Percentiles rank a stretch among this genome's conserved stretches.
Evolutionary conservation across 1,140 invertebrate species (phyloP).

Genomic region (Mycetomoellerius zeteki): DNA sequence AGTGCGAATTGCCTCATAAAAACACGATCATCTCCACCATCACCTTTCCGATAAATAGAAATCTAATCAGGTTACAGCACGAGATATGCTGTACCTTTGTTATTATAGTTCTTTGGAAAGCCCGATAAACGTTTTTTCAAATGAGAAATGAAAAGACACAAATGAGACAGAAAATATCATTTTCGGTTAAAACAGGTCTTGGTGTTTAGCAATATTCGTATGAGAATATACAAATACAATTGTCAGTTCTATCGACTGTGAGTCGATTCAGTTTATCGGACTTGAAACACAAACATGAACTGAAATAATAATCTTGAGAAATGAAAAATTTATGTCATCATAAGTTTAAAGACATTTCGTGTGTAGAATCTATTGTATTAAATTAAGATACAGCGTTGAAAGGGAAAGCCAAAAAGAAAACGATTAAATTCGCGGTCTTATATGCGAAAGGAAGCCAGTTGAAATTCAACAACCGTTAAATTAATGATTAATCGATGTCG

Average conservation of each 20-base stretch:
- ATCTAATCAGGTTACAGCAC: no score
- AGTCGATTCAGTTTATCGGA: no score
- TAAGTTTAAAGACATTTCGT: not conserved
- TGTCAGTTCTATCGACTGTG: no score
- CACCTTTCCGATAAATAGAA: no score
- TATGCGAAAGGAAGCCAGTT: not conserved
- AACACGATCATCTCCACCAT: no score
- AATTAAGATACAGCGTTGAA: not conserved
- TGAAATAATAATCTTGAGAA: not conserved
- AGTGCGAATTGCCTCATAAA: not conserved
- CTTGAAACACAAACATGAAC: no score
- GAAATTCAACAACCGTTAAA: constrained; percentile 31
- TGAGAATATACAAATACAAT: no score
- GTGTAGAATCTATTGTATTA: not conserved
- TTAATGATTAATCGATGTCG: constrained; percentile 54
- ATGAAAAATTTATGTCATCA: not conserved
- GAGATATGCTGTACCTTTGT: not conserved
- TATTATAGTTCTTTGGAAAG: not conserved
- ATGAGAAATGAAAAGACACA: no score
- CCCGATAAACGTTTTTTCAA: not conserved
- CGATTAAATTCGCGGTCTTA: not conserved
- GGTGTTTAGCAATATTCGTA: no score
- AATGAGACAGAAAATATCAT: no score
- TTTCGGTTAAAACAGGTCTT: no score
- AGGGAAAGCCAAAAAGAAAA: not conserved